These are phyloP conservation scores for Drosophila cardini DNA, from an alignment of 1,140 invertebrate genomes.

Conservation along the genomic window DNA sequence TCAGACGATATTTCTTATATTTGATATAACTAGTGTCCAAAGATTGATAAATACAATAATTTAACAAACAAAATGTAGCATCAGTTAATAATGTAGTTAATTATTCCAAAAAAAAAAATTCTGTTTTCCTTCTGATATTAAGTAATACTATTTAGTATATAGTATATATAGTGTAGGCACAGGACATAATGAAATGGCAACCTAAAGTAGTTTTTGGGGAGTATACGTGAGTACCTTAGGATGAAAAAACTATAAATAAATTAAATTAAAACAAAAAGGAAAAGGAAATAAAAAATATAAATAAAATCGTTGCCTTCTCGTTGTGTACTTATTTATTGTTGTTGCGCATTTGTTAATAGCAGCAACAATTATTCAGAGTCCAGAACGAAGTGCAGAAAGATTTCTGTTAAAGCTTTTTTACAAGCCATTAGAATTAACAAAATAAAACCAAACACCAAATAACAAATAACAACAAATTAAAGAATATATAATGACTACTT, in stretches of 20 bases:
- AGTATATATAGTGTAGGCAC: conserved; percentile 27
- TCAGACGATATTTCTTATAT: conserved; percentile 32
- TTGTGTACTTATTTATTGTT: conserved; percentile 29
- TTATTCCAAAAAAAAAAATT: neutral
- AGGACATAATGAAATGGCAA: conserved; percentile 35
- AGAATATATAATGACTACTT: conserved; percentile 36
- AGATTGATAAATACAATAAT: conserved; percentile 28
- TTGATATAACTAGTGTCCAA: conserved; percentile 44
- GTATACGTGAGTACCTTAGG: conserved; percentile 80
- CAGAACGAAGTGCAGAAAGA: conserved; percentile 35
- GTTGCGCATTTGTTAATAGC: conserved; percentile 22
- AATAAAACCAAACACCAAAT: conserved; percentile 39
- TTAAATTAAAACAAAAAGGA: conserved; percentile 22
- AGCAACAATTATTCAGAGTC: conserved; percentile 16
- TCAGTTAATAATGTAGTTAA: conserved; percentile 23
- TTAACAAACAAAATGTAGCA: conserved; percentile 6
- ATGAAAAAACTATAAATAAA: conserved; percentile 39
- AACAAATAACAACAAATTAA: no score
- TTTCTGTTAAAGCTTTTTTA: conserved; percentile 58
- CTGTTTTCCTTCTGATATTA: conserved; percentile 3
- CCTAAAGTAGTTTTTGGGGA: conserved; percentile 40
- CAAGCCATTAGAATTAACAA: conserved; percentile 50
- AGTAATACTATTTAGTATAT: conserved; percentile 19
- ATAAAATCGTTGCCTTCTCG: conserved; percentile 36
- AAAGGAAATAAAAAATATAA: neutral